These are phyloP conservation scores for Hylaea fasciaria DNA, from an alignment of 2,888 invertebrate species.

Conservation along the genomic window DNA sequence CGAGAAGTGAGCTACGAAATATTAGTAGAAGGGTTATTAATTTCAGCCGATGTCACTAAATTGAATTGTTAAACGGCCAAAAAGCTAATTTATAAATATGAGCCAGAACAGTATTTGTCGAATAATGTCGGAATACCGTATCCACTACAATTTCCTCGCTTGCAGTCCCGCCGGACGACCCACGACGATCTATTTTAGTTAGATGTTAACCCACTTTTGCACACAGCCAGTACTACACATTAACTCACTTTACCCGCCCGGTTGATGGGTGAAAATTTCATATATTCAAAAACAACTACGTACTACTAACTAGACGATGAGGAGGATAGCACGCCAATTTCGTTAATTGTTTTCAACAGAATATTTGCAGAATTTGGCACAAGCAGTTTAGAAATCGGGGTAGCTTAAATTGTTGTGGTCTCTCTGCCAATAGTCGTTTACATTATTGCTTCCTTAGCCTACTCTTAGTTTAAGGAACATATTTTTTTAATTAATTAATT, in stretches of 20 bases:
- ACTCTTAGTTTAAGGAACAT: too few relatives aligned
- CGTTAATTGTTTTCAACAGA: slow-evolving; percentile 13
- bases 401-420: not conserved
- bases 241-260: slow-evolving; percentile 61
- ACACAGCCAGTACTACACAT: slow-evolving; percentile 66
- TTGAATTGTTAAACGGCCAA: too few relatives aligned
- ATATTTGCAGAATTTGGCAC: slow-evolving; percentile 14
- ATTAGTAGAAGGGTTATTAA: too few relatives aligned
- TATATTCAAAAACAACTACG: slow-evolving; percentile 25
- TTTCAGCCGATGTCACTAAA: too few relatives aligned
- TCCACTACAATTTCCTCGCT: slow-evolving; percentile 47
- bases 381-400: slow-evolving; percentile 5
- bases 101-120: not conserved
- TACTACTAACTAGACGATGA: slow-evolving; percentile 7
- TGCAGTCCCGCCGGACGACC: slow-evolving; percentile 54
- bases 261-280: slow-evolving; percentile 45
- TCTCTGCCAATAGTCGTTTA: too few relatives aligned
- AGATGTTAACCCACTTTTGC: slow-evolving; percentile 73
- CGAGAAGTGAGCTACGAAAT: too few relatives aligned
- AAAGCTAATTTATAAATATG: too few relatives aligned
- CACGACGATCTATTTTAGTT: slow-evolving; percentile 73
- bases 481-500: too few relatives aligned
- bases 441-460: too few relatives aligned
- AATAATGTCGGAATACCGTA: slow-evolving; percentile 42
- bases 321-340: slow-evolving; percentile 14